Percentiles rank a stretch among this genome's conserved stretches.
Conservation (phyloP, 2,888 invertebrate genomes). For the Rhagonycha lutea region DNA sequence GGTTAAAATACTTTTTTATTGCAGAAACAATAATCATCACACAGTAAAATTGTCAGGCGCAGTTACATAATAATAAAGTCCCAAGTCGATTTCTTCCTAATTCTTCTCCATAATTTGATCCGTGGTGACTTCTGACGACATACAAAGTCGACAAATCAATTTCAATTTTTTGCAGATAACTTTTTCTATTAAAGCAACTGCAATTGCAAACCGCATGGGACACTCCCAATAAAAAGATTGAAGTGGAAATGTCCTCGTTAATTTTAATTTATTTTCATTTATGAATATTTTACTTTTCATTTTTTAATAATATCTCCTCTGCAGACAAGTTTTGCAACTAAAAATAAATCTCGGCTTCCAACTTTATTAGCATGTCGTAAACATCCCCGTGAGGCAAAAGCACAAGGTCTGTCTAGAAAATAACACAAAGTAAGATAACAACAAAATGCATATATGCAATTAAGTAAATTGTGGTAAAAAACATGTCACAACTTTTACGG, state of each 20-base stretch:
- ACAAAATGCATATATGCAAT: neutral
- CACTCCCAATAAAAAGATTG: neutral
- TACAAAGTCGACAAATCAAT: too few relatives aligned
- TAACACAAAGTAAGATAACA: neutral
- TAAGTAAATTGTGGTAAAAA: neutral
- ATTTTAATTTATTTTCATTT: neutral
- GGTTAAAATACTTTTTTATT: too few relatives aligned
- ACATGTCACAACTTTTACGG: neutral
- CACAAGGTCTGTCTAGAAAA: constrained; percentile 12
- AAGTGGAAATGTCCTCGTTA: neutral
- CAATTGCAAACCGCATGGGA: neutral
- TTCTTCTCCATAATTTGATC: too few relatives aligned
- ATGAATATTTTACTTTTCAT: neutral
- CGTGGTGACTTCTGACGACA: too few relatives aligned
- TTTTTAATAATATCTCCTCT: neutral
- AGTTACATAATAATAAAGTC: too few relatives aligned
- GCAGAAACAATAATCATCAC: too few relatives aligned
- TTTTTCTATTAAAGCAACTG: neutral
- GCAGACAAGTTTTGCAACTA: constrained; percentile 6
- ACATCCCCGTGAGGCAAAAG: constrained; percentile 13
- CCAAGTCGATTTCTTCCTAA: too few relatives aligned
- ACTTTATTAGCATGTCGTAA: constrained; percentile 26
- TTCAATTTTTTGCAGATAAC: neutral
- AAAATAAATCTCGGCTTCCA: constrained; percentile 14
- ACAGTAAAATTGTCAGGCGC: too few relatives aligned